These are phyloP conservation scores for Bombus pascuorum DNA, from an alignment of 1,140 invertebrate species.

Conservation along the genomic window DNA sequence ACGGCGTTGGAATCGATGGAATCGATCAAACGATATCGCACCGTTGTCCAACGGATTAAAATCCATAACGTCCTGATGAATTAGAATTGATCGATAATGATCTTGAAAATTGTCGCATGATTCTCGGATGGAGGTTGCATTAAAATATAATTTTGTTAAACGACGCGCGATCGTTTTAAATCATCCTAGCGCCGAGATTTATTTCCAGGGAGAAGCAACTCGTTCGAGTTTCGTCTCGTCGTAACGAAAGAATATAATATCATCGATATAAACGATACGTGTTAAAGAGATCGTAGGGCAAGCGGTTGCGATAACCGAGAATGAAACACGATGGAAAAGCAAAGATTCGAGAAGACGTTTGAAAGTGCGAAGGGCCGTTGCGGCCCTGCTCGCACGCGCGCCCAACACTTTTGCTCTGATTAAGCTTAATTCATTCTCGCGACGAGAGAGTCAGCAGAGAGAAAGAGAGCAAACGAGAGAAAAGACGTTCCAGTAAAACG, in stretches of 20 bases:
- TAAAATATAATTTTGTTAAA: neutral
- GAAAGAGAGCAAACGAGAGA: constrained; percentile 55
- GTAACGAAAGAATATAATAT: neutral
- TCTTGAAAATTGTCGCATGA: neutral
- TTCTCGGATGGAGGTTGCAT: neutral
- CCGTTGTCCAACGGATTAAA: neutral
- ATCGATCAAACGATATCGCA: neutral
- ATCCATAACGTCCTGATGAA: neutral
- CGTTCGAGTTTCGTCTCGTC: too few species aligned
- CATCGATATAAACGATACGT: neutral
- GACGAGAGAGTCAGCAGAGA: constrained; percentile 56
- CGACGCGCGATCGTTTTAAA: neutral
- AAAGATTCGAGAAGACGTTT: neutral
- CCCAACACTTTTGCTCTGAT: constrained; percentile 78
- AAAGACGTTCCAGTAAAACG: constrained; percentile 73
- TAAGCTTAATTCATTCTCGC: constrained; percentile 76
- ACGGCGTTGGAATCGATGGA: neutral
- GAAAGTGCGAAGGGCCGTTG: constrained; percentile 34
- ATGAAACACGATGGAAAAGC: neutral
- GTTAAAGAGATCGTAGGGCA: too few species aligned
- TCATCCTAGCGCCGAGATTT: neutral
- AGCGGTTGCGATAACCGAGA: neutral
- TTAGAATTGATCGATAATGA: neutral
- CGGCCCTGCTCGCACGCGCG: constrained; percentile 75
- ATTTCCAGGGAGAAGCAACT: too few species aligned